These are phyloP conservation scores for Imbricaverruca yamaguchii DNA, from an alignment of 2,888 invertebrate genomes.

Conservation along the genomic window DNA sequence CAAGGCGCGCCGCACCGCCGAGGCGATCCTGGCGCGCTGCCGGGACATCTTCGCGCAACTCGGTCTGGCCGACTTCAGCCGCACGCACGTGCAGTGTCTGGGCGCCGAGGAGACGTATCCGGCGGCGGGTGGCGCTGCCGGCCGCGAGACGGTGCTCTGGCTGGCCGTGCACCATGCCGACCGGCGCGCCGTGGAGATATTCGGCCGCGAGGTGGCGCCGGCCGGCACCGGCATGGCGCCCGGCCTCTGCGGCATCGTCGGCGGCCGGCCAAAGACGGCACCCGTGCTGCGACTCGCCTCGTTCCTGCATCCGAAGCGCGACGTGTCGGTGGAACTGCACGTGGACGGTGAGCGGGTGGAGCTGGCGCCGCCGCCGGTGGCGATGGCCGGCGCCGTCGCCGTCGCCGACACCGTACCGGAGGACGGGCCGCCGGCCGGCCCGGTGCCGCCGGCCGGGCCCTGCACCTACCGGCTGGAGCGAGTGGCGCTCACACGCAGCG, in stretches of 20 bases:
- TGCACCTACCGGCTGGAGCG: conserved; percentile 38
- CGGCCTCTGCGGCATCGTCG: conserved; percentile 44
- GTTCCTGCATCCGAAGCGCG: conserved; percentile 42
- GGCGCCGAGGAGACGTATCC: conserved; percentile 45
- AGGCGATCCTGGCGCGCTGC: conserved; percentile 44
- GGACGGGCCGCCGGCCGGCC: not conserved
- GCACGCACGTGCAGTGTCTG: conserved; percentile 42
- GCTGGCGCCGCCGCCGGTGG: not conserved
- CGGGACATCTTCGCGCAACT: conserved; percentile 35
- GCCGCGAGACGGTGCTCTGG: conserved; percentile 45
- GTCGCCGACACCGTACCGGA: not conserved
- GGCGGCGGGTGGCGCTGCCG: conserved; percentile 23
- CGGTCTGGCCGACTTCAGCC: conserved; percentile 41
- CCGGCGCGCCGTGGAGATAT: conserved; percentile 44
- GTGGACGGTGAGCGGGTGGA: conserved; percentile 11
- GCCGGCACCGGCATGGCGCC: conserved; percentile 50
- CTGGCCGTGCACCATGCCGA: conserved; percentile 45
- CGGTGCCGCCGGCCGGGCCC: not conserved
- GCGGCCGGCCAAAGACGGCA: conserved; percentile 46
- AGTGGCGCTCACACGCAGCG: conserved; percentile 46
- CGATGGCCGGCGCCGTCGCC: not conserved
- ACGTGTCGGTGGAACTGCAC: conserved; percentile 36
- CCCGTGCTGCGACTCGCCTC: conserved; percentile 45
- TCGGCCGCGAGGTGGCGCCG: conserved; percentile 46
- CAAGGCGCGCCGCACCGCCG: conserved; percentile 44